A percentile compares a stretch with the other conserved stretches of the same genome.
phyloP scores from a whole-genome alignment of 2,888 invertebrate genomes.

The Terebella lapidaria region DNA sequence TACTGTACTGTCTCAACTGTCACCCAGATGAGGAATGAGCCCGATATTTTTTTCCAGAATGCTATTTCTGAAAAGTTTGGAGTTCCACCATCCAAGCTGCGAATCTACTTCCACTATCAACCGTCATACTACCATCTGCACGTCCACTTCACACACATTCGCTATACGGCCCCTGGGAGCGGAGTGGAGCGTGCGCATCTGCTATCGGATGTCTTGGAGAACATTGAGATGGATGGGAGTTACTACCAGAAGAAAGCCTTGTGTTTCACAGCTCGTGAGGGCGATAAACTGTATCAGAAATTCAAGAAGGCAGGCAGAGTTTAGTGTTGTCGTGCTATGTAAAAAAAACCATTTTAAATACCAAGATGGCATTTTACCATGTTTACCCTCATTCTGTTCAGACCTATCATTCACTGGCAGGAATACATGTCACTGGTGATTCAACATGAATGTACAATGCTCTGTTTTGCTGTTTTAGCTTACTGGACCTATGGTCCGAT shows the following conservation, averaged over 20 bases:
- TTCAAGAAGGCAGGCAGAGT: neutral
- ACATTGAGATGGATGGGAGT: neutral
- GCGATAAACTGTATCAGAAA: neutral
- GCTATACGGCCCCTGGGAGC: constrained; percentile 61
- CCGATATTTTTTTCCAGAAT: constrained; percentile 55
- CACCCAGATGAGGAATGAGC: too few species aligned
- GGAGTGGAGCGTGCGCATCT: constrained; percentile 81
- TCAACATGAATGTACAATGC: too few species aligned
- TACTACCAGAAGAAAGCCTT: neutral
- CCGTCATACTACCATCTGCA: constrained; percentile 96
- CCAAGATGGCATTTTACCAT: too few species aligned
- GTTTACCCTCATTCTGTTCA: too few species aligned
- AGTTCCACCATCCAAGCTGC: constrained; percentile 63
- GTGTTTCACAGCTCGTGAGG: neutral
- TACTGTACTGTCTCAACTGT: too few species aligned
- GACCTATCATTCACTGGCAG: too few species aligned
- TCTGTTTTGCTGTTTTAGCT: too few species aligned
- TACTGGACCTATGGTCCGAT: too few species aligned
- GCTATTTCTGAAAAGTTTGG: constrained; percentile 74
- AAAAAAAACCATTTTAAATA: too few species aligned
- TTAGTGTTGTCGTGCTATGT: too few species aligned
- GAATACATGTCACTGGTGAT: too few species aligned
- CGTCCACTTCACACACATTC: constrained; percentile 77
- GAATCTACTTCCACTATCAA: constrained; percentile 89
- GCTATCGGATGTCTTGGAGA: constrained; percentile 50